Evolutionary conservation across 2,888 invertebrate species (phyloP).

Genomic region (Malthinus seriepunctatus): DNA sequence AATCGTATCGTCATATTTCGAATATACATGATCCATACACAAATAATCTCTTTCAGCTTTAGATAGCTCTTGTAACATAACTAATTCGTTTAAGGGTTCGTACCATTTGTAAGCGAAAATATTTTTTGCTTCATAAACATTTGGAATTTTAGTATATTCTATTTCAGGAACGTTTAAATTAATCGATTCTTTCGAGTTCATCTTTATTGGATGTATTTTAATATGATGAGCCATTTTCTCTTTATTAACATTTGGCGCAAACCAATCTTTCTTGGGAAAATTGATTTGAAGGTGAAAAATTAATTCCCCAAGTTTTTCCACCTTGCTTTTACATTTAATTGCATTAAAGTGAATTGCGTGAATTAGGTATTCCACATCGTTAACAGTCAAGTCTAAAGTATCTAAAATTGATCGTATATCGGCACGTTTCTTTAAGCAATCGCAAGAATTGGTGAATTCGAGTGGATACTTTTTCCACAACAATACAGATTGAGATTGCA

Average conservation of each 20-base stretch:
- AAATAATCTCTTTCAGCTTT: conserved; percentile 14
- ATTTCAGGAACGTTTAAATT: not conserved
- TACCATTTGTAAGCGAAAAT: conserved; percentile 18
- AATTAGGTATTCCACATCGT: conserved; percentile 14
- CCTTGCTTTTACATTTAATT: conserved; percentile 1
- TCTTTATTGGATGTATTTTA: not conserved
- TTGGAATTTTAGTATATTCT: conserved; percentile 9
- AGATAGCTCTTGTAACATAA: conserved; percentile 14
- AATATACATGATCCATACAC: conserved; percentile 16
- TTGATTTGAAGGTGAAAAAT: not conserved
- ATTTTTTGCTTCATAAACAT: conserved; percentile 17
- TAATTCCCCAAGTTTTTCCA: not conserved
- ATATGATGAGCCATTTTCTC: not conserved
- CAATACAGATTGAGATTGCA: not conserved
- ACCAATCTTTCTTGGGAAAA: not conserved
- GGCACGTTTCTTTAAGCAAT: not conserved
- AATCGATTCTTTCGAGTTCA: not conserved
- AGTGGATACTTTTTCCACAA: conserved; percentile 11
- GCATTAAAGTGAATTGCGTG: conserved; percentile 14
- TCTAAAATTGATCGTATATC: conserved; percentile 2
- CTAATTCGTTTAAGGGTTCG: conserved; percentile 7
- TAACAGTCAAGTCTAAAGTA: conserved; percentile 1
- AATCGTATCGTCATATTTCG: conserved; percentile 12
- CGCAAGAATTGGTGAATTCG: not conserved
- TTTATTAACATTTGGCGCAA: not conserved